phyloP scores from a whole-genome alignment of 1,140 invertebrate genomes.

The Philopotamus ludificatus region DNA sequence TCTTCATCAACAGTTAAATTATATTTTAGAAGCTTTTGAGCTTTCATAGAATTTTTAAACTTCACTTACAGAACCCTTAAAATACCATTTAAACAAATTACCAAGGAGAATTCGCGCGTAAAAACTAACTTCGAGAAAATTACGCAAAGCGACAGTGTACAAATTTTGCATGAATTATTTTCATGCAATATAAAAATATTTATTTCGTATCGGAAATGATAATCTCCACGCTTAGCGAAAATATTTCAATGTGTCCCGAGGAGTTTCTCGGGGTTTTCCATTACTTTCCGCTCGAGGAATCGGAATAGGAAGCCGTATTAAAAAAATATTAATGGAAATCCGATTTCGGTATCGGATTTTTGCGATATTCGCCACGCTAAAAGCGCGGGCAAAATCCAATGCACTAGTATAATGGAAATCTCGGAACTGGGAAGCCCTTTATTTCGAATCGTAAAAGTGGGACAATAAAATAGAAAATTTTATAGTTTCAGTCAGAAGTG shows the following conservation, averaged over 20 bases:
- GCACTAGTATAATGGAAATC: slow-evolving; percentile 1
- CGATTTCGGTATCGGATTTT: neutral
- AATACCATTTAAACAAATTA: no score
- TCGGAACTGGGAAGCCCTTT: slow-evolving; percentile 1
- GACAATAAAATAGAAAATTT: slow-evolving; percentile 10
- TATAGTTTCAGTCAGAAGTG: neutral
- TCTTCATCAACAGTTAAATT: no score
- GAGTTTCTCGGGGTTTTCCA: neutral
- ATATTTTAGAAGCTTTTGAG: no score
- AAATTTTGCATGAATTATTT: no score
- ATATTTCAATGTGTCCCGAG: neutral
- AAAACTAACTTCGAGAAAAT: no score
- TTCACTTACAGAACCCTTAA: no score
- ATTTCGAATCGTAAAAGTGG: slow-evolving; percentile 2
- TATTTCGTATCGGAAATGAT: no score
- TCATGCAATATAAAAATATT: no score
- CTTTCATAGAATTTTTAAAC: no score
- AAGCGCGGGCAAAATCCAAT: neutral
- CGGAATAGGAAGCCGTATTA: neutral
- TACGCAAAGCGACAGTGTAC: no score
- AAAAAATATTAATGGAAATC: neutral
- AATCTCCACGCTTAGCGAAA: neutral
- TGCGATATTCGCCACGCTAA: neutral
- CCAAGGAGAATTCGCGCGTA: no score
- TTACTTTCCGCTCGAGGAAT: neutral